These are phyloP conservation scores for Erpetoichthys calabaricus DNA, from an alignment of 2,797 vertebrate species.

Conservation along the genomic window DNA sequence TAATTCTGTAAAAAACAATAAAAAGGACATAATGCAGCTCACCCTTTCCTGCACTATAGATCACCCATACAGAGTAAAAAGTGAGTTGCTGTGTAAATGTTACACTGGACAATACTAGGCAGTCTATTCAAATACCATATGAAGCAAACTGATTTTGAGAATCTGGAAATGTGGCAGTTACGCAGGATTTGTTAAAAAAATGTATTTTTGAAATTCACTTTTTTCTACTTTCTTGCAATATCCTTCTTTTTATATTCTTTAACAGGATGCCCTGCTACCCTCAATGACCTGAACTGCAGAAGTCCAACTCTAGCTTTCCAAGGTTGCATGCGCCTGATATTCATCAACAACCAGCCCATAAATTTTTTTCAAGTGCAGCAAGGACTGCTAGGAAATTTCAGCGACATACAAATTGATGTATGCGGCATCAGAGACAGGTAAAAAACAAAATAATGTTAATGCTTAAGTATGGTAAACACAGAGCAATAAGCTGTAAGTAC, in stretches of 20 bases:
- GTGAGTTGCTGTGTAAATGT: too few relatives aligned
- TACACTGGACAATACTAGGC: too few relatives aligned
- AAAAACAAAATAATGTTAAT: slow-evolving; percentile 16
- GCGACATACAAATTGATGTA: slow-evolving; percentile 81
- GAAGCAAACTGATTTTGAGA: too few relatives aligned
- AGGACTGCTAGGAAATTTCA: slow-evolving; percentile 78
- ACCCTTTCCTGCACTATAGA: too few relatives aligned
- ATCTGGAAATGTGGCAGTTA: too few relatives aligned
- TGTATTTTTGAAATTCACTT: neutral
- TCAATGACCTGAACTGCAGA: slow-evolving; percentile 57
- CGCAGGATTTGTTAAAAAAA: too few relatives aligned
- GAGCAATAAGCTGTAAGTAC: too few relatives aligned
- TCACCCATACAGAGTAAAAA: too few relatives aligned
- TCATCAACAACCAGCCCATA: slow-evolving; percentile 80
- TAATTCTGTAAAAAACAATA: too few relatives aligned
- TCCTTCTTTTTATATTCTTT: slow-evolving; percentile 20
- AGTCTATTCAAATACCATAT: too few relatives aligned
- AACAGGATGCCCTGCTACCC: slow-evolving; percentile 70
- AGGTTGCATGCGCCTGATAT: slow-evolving; percentile 86
- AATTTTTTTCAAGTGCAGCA: slow-evolving; percentile 79
- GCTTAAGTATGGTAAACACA: too few relatives aligned
- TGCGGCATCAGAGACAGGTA: slow-evolving; percentile 97
- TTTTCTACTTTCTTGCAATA: slow-evolving; percentile 20
- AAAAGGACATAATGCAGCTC: too few relatives aligned
- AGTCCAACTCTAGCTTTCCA: slow-evolving; percentile 71